Evolutionary conservation across 2,797 vertebrate species (phyloP).

Genomic region (Syngnathus acus): DNA sequence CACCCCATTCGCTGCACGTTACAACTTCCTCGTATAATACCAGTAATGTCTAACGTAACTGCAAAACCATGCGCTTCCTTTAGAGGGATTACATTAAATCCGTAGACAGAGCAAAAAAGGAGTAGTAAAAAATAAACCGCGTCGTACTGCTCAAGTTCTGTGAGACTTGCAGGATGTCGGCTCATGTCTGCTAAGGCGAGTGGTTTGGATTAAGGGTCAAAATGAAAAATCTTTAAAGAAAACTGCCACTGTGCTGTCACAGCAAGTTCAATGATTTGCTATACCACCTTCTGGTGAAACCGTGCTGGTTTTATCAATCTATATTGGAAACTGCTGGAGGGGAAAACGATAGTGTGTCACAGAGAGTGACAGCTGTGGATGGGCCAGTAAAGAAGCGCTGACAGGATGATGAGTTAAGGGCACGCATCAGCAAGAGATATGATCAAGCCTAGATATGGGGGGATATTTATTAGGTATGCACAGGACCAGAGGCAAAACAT

Average conservation of each 20-base stretch:
- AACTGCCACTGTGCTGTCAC: slow-evolving; percentile 25
- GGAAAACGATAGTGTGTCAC: slow-evolving; percentile 56
- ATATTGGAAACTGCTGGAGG: slow-evolving; percentile 66
- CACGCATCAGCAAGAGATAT: slow-evolving; percentile 41
- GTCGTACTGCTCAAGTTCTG: slow-evolving; percentile 8
- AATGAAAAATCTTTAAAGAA: slow-evolving; percentile 24
- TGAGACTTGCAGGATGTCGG: slow-evolving; percentile 25
- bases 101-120: not conserved
- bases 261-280: slow-evolving; percentile 47
- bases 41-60: not conserved
- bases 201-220: slow-evolving; percentile 35
- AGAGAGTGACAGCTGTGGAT: slow-evolving; percentile 21
- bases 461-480: not conserved
- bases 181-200: slow-evolving; percentile 19
- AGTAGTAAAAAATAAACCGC: not conserved
- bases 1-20: not conserved
- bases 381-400: slow-evolving; percentile 27
- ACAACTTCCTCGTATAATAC: not conserved
- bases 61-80: not conserved
- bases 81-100: not conserved
- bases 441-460: slow-evolving; percentile 16
- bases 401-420: slow-evolving; percentile 27
- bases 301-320: slow-evolving; percentile 46
- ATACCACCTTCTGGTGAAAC: slow-evolving; percentile 32
- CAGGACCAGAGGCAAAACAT: not conserved